A percentile compares a stretch with the other conserved stretches of the same genome.
These are phyloP conservation scores for Galbula dea DNA, from an alignment of 2,113 vertebrate genomes.

Conservation along the genomic window DNA sequence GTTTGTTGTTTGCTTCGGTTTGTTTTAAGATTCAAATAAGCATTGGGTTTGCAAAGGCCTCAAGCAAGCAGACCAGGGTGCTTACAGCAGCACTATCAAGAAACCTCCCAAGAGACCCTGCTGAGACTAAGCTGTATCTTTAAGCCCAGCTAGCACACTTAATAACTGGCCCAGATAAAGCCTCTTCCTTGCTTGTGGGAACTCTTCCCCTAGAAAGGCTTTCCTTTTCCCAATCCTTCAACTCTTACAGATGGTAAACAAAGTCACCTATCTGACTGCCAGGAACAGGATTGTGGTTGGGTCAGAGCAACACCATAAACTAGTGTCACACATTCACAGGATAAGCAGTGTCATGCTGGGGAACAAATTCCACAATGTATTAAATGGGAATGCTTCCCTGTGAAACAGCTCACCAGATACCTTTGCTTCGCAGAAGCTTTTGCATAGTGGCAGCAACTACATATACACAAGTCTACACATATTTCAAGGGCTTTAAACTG, in stretches of 20 bases:
- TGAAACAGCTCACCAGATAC: neutral
- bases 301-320: neutral
- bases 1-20: too few species aligned
- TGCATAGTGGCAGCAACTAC: neutral
- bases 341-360: neutral
- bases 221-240: neutral
- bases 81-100: neutral
- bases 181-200: fast-evolving
- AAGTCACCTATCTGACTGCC: neutral
- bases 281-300: neutral
- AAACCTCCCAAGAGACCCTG: too few species aligned
- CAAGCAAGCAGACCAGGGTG: neutral
- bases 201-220: neutral
- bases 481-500: neutral
- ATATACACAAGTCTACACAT: fast-evolving
- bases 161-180: neutral
- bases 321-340: neutral
- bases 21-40: neutral
- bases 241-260: neutral
- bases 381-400: neutral
- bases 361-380: neutral
- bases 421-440: neutral
- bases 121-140: neutral
- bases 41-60: neutral
- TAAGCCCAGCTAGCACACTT: neutral